Evolutionary conservation across 2,888 invertebrate species (phyloP).

Genomic region (Acronicta leporina): DNA sequence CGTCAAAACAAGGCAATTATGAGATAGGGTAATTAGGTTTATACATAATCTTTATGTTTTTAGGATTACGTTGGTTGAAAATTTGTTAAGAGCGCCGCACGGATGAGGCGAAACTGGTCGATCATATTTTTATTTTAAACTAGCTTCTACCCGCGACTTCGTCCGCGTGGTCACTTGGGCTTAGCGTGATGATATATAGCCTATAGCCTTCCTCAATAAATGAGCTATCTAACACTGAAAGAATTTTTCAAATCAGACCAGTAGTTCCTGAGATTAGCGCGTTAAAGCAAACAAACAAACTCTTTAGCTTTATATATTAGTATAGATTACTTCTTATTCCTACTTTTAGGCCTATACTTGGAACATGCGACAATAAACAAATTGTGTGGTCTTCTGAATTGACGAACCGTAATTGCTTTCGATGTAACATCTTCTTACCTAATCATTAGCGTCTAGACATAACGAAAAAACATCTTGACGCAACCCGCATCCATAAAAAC

Average conservation of each 20-base stretch:
- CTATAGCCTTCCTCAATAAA: too few relatives aligned
- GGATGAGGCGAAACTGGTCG: conserved; percentile 17
- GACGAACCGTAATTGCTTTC: conserved; percentile 11
- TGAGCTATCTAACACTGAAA: too few relatives aligned
- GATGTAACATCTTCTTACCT: conserved; percentile 23
- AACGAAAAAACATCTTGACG: conserved; percentile 30
- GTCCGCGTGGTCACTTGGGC: too few relatives aligned
- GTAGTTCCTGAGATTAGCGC: too few relatives aligned
- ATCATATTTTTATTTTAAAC: background rate
- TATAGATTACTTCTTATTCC: conserved; percentile 3
- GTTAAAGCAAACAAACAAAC: too few relatives aligned
- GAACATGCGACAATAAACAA: too few relatives aligned
- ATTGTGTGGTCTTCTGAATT: too few relatives aligned
- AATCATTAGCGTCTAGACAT: conserved; percentile 41
- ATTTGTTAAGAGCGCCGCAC: conserved; percentile 42
- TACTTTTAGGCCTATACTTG: background rate
- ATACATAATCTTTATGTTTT: conserved; percentile 79
- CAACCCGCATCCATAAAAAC: conserved; percentile 36
- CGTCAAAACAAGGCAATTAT: conserved; percentile 88
- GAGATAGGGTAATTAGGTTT: conserved; percentile 86
- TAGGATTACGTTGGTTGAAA: conserved; percentile 60
- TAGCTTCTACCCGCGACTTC: too few relatives aligned
- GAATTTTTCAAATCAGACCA: too few relatives aligned
- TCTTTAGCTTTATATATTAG: too few relatives aligned
- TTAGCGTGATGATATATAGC: too few relatives aligned